Evolutionary conservation across 2,797 vertebrate genomes (phyloP).

Genomic region (Enteromius unitaeniatus): DNA sequence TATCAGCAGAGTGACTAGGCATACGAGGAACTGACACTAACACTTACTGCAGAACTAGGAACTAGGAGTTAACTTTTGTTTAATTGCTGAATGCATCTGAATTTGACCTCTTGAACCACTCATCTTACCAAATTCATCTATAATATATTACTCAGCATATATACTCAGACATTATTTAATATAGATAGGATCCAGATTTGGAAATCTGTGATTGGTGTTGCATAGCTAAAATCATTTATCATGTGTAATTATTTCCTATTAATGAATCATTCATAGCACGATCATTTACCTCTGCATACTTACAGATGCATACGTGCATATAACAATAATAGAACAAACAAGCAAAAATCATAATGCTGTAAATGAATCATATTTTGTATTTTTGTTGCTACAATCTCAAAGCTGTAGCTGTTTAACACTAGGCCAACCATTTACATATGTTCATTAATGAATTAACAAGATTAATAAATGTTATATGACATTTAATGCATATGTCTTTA

Average conservation of each 20-base stretch:
- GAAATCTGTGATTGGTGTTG: neutral
- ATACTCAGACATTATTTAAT: neutral
- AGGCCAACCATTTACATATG: neutral
- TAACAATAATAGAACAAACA: neutral
- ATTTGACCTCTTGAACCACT: neutral
- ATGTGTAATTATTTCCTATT: slow-evolving; percentile 1
- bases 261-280: neutral
- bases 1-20: neutral
- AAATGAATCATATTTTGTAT: too few species aligned
- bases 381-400: neutral
- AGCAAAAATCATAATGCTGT: neutral
- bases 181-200: neutral
- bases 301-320: neutral
- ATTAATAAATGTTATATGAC: neutral
- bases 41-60: neutral
- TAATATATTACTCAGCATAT: neutral
- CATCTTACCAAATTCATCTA: neutral
- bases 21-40: neutral
- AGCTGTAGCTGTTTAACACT: neutral
- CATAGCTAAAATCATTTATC: neutral
- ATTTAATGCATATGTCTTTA: neutral
- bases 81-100: neutral
- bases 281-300: neutral
- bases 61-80: neutral
- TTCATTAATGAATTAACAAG: neutral